These are phyloP conservation scores for Patella ulyssiponensis DNA, from an alignment of 2,888 invertebrate genomes.

Conservation along the genomic window DNA sequence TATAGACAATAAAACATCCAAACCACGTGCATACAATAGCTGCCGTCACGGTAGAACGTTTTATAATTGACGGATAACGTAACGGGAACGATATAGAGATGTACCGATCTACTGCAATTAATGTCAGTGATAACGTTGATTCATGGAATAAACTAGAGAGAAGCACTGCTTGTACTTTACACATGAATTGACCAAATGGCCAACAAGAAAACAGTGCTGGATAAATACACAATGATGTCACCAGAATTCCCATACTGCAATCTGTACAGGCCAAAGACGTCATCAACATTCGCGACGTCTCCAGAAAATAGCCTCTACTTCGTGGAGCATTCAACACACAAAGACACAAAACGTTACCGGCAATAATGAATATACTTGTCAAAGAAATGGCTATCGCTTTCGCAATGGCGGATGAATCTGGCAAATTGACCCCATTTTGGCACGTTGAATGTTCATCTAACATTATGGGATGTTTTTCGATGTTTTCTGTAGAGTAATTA, in stretches of 20 bases:
- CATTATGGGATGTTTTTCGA: background rate
- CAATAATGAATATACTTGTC: slow-evolving; percentile 32
- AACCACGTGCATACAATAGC: slow-evolving; percentile 40
- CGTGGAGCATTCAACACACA: slow-evolving; percentile 38
- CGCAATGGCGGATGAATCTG: slow-evolving; percentile 19
- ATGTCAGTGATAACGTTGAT: slow-evolving; percentile 40
- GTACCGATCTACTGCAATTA: slow-evolving; percentile 44
- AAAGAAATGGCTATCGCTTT: slow-evolving; percentile 39
- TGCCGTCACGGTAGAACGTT: slow-evolving; percentile 35
- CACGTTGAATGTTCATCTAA: slow-evolving; percentile 1
- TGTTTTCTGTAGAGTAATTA: background rate
- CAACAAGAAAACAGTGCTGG: slow-evolving; percentile 43
- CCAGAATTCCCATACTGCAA: slow-evolving; percentile 39
- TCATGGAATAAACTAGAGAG: slow-evolving; percentile 45
- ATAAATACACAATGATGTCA: slow-evolving; percentile 42
- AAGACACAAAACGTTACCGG: slow-evolving; percentile 39
- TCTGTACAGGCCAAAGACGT: slow-evolving; percentile 44
- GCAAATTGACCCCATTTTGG: background rate
- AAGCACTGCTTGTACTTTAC: slow-evolving; percentile 42
- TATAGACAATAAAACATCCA: slow-evolving; percentile 35
- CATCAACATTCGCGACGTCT: slow-evolving; percentile 41
- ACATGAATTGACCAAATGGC: slow-evolving; percentile 42
- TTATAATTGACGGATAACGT: slow-evolving; percentile 38
- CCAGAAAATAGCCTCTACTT: slow-evolving; percentile 36
- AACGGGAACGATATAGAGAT: slow-evolving; percentile 38